Evolutionary conservation across 2,113 vertebrate species (phyloP), one percentile per base, ranked within the genome.

Genomic region (Ptilonorhynchus violaceus): DNA sequence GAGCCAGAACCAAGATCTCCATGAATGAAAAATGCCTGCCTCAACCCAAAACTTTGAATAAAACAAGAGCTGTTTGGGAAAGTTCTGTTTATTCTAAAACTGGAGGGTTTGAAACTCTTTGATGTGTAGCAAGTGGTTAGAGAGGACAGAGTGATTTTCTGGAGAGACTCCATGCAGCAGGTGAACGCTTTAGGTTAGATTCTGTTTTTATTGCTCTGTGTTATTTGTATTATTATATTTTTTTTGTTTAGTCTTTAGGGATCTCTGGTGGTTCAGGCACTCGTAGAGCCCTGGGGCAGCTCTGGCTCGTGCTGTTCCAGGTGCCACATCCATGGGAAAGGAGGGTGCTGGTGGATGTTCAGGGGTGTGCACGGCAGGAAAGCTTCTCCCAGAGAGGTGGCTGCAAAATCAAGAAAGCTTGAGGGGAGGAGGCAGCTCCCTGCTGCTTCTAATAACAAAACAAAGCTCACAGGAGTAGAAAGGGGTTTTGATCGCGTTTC

Each of bases 241-340:
- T 27, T 77, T 39, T 39, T 66, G 11, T 90, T 66, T 64, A 31
- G 33, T 28, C 68, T 55, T 55, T 30, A 52, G 63, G 37, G 56
- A 44, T 75, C 24, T 44, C 20, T 69, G 55, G 2, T 49, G 22
- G 39, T 55, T 70, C 62, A 33, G 56, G 62, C 56, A 7, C 35
- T 55, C 50, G 41, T 33, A 12, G 58, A 50, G 46, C 50, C 87
- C 68, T 70, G 22, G 28, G 46, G 63, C 52, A 92, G 30, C 72
- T 46, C 47, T 6, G 20, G 19, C 39, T 50, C 0, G 0, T 1
- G 4, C 44, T 66, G 44, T 53, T 80, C 55, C 19, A 14, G 52
- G 59, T 49, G 70, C 53, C 30, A 7, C 31, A 33, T 41, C 50
- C 37, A 23, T 31, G 47, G 68, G 8, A n/a, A 39, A 39, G 37